A percentile compares a stretch with the other conserved stretches of the same genome.
Evolutionary conservation across 2,797 vertebrate species (phyloP).

Genomic region (Tympanoctomys barrerae): DNA sequence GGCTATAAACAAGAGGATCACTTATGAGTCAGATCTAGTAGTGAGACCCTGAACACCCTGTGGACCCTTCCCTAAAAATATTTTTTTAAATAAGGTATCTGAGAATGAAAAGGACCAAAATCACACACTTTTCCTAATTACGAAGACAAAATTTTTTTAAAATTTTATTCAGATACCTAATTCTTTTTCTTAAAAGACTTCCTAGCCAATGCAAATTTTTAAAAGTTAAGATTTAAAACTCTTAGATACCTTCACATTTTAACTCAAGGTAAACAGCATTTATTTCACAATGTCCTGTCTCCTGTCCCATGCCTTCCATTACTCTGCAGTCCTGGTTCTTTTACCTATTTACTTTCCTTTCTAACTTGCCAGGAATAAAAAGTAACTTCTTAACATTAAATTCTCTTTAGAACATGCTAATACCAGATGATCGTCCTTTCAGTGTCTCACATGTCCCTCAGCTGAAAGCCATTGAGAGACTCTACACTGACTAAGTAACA

Average conservation of each 20-base stretch:
- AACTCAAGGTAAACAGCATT: not conserved
- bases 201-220: not conserved
- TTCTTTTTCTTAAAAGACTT: constrained; percentile 10
- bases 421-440: not conserved
- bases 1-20: too few species aligned
- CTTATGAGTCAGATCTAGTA: too few species aligned
- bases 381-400: constrained; percentile 15
- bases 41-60: too few species aligned
- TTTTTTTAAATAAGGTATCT: not conserved
- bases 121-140: not conserved
- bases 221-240: not conserved
- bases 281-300: not conserved
- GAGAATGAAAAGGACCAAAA: not conserved
- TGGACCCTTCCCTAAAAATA: too few species aligned
- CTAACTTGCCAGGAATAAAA: not conserved
- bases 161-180: not conserved
- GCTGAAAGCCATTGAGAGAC: not conserved
- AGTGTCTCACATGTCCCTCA: not conserved
- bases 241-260: not conserved
- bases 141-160: not conserved
- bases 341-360: not conserved
- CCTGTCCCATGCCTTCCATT: not conserved
- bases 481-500: not conserved
- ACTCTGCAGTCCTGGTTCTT: not conserved
- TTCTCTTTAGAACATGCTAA: not conserved